Evolutionary conservation across 2,888 invertebrate genomes (phyloP), one percentile per base, ranked within the genome.

Genomic region (Acrobasis repandana): DNA sequence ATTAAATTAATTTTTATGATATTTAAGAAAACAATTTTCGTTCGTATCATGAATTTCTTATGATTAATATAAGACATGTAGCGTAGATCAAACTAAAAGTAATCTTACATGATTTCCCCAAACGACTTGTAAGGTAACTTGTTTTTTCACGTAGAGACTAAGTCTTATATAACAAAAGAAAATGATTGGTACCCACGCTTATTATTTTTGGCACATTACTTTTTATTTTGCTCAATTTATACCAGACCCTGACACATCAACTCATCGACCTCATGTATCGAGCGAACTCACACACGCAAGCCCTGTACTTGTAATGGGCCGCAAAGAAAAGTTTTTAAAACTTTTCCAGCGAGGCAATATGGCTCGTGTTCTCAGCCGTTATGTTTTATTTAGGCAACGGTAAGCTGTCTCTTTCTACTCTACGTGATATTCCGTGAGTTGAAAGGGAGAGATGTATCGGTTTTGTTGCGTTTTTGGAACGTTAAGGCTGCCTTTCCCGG

Each of bases 251-350:
- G 70, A 73, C 69, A 76, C 69, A 74, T 73, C 68, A 73, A 67
- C 82, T 77, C 84, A 89, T 90, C 88, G 87, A 89, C 85, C 86
- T 85, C 77, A 76, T 80, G 77, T 87, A 88, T 87, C 81, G 84
- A 85, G 74, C 83, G 79, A 68, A 79, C 84, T 69, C 85, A 85
- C 86, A 85, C 87, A 84, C 78, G 87, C 85, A 82, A 80, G 76
- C 82, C 71, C 75, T 79, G 84, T 86, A 86, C 92, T 90, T 89
- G 90, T 92, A 92, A 92, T 92, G 90, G 92, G 89, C 88, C 89
- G 91, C 90, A 92, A 92, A 92, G 91, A 91, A 93, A 93, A 93
- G 88, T 93, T 93, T 93, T 92, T 85, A 92, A 92, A 93, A 93
- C 90, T 93, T 93, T 93, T 90, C 87, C 90, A 89, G 85, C 89